Percentiles rank a stretch among this genome's conserved stretches.
Evolutionary conservation across 2,113 vertebrate species (phyloP).

Genomic region (Ahaetulla prasina): DNA sequence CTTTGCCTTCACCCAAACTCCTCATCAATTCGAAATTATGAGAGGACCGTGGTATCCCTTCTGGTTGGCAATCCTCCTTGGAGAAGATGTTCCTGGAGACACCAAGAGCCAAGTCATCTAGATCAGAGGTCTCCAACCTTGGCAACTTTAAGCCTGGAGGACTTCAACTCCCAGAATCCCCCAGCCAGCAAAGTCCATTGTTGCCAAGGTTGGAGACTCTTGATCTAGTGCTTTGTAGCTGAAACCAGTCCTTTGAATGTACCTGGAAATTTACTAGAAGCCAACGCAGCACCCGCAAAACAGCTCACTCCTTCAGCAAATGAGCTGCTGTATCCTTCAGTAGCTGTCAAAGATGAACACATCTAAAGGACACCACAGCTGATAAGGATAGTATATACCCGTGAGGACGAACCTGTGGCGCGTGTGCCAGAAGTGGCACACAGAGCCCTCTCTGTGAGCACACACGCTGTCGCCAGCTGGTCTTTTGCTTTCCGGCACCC

Average conservation of each 20-base stretch:
- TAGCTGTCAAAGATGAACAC: neutral
- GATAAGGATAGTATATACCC: neutral
- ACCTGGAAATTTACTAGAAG: neutral
- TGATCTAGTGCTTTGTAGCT: neutral
- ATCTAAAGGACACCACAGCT: neutral
- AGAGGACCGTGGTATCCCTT: neutral
- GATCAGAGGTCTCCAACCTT: neutral
- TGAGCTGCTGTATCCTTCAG: neutral
- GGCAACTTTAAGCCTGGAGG: too few relatives aligned
- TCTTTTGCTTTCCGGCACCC: too few relatives aligned
- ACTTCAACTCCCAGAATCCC: too few relatives aligned
- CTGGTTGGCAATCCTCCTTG: neutral
- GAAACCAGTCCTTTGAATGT: neutral
- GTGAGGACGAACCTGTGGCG: too few relatives aligned
- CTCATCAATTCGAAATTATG: neutral
- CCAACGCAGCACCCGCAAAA: neutral
- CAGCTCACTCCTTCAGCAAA: neutral
- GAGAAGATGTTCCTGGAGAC: neutral
- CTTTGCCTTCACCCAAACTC: neutral
- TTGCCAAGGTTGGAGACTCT: too few relatives aligned
- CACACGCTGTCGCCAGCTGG: too few relatives aligned
- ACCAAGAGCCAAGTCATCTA: neutral
- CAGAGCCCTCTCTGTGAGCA: too few relatives aligned
- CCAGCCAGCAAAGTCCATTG: too few relatives aligned
- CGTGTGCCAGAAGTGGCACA: too few relatives aligned